phyloP scores from a whole-genome alignment of 2,113 vertebrate genomes.

The Notothenia coriiceps region DNA sequence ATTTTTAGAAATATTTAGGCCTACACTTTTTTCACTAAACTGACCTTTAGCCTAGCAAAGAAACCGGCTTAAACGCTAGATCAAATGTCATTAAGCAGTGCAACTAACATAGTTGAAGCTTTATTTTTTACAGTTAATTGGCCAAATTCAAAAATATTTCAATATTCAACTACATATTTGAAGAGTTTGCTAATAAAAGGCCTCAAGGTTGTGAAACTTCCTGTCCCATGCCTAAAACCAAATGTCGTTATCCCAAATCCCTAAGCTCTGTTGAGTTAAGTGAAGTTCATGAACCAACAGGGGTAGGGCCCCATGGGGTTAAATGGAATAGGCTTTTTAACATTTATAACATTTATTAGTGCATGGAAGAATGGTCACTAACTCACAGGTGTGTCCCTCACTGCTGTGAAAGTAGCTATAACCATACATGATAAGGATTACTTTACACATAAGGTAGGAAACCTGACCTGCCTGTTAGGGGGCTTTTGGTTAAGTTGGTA shows the following conservation, averaged over 20 bases:
- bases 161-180: neutral
- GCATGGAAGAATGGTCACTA: conserved; percentile 4
- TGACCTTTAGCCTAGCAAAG: too few species aligned
- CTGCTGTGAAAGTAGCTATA: neutral
- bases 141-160: neutral
- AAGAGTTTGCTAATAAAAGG: neutral
- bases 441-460: neutral
- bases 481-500: too few species aligned
- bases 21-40: too few species aligned
- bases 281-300: conserved; percentile 9
- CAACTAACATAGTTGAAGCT: neutral
- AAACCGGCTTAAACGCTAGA: neutral
- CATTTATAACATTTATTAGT: conserved; percentile 8
- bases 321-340: neutral
- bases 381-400: neutral
- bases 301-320: conserved; percentile 9
- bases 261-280: conserved; percentile 6
- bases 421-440: neutral
- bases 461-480: neutral
- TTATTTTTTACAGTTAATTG: neutral
- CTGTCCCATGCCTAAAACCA: conserved; percentile 21
- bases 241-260: conserved; percentile 27
- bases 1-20: too few species aligned
- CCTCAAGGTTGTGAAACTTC: conserved; percentile 15
- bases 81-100: neutral